Base-by-base conservation (phyloP, 1,140 invertebrate species). In the Cydia strobilella region DNA sequence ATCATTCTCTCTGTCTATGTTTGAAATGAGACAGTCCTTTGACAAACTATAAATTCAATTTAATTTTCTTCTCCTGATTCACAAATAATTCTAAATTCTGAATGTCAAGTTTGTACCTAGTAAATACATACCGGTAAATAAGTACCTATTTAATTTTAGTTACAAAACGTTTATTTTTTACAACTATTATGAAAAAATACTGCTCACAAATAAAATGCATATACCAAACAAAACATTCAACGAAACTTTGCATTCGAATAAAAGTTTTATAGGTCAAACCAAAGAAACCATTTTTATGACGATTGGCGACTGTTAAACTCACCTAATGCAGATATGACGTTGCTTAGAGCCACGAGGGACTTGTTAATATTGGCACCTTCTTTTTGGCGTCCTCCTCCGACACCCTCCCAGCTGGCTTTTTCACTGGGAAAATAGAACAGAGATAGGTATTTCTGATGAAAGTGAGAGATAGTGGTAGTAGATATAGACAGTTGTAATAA, bases 351-450 rank as follows among this genome's bases (percentile, higher is more conserved):
- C 1, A 97, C 96, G 51, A 97, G 91, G 66, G 96, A 97, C 83
- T 96, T 96, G 90, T 97, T 97, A 81, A 97, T 97, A 83, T 96
- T 97, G 51, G 96, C 95, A 18, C 96, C 96, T 93, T 97, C 96
- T 86, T 96, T 95, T 74, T 96, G 93, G 48, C 95, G 78, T 6
- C 86, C 82, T 2, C 85, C 86, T 6, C 85, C 87, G 51, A 82
- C 82, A 10, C 90, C 86, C 72, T 91, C 90, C 84, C 85, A 89
- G 20, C 84, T 84, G 25, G 88, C 85, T 73, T 90, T 91, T 77
- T 91, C 90, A 76, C 90, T 91, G 51, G 1, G 75, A 51, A 71
- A 71, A 48, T 6, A 6, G 31, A 31, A 31, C 31, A 5, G 5
- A 31, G 31, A 31, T 31, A 3, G 5, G 31, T n/a, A n/a, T n/a